Evolutionary conservation across 2,113 vertebrate genomes (phyloP).

Genomic region (Menura novaehollandiae): DNA sequence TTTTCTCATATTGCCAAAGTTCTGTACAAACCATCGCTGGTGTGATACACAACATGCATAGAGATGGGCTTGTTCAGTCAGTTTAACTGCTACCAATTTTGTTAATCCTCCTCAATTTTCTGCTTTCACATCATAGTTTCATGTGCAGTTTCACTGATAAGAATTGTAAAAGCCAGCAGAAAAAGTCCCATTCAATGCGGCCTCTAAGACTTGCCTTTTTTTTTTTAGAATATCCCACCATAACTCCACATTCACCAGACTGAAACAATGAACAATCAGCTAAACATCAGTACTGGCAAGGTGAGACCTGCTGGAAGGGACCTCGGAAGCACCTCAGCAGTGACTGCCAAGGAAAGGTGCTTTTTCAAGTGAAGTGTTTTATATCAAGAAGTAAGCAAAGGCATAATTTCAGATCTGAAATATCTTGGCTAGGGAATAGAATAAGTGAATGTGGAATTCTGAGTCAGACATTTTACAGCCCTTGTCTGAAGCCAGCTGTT

Average conservation of each 20-base stretch:
- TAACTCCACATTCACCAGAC: fast-evolving
- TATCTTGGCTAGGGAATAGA: neutral
- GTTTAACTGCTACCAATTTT: neutral
- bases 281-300: neutral
- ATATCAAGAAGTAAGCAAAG: neutral
- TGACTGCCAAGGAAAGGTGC: neutral
- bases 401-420: neutral
- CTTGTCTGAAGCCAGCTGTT: neutral
- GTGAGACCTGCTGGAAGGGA: neutral
- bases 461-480: neutral
- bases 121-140: neutral
- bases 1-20: neutral
- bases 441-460: neutral
- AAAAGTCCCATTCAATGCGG: fast-evolving
- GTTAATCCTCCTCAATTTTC: neutral
- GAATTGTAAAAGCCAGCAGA: neutral
- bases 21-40: neutral
- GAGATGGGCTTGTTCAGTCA: neutral
- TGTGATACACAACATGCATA: fast-evolving
- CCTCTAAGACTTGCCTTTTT: too few species aligned
- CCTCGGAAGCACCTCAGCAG: neutral
- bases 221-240: neutral
- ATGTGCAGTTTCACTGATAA: neutral
- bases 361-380: neutral
- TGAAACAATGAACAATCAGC: fast-evolving